These are phyloP conservation scores for Ricordea florida DNA, from an alignment of 92 coral and sea anemone genomes.

Conservation along the genomic window DNA sequence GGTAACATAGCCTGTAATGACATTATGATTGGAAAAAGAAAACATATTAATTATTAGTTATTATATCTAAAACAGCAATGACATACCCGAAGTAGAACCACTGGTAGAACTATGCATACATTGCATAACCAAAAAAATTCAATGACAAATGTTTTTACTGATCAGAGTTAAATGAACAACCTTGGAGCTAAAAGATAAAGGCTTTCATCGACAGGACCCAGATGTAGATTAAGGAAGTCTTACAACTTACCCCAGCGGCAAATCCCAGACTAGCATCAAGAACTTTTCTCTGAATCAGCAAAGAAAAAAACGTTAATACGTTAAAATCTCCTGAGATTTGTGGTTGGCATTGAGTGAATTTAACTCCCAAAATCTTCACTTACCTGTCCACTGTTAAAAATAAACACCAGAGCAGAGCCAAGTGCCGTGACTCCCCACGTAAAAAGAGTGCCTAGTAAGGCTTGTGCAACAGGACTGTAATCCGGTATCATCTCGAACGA, in stretches of 20 bases:
- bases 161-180: too few relatives aligned
- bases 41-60: too few relatives aligned
- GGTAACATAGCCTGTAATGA: too few relatives aligned
- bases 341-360: background rate
- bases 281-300: constrained; percentile 75
- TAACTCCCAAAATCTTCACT: background rate
- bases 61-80: too few relatives aligned
- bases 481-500: constrained; percentile 69
- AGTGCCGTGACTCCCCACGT: constrained; percentile 97
- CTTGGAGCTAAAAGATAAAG: too few relatives aligned
- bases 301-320: background rate
- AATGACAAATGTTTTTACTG: too few relatives aligned
- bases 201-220: too few relatives aligned
- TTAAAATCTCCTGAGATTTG: background rate
- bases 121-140: too few relatives aligned
- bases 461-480: constrained; percentile 84
- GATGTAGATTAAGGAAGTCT: too few relatives aligned
- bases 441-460: constrained; percentile 93
- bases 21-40: too few relatives aligned
- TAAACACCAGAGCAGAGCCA: constrained; percentile 90
- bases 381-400: constrained; percentile 94
- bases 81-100: too few relatives aligned
- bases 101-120: too few relatives aligned
- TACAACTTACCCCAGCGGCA: constrained; percentile 95
- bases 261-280: constrained; percentile 98